A percentile compares a stretch with the other conserved stretches of the same genome.
phyloP scores from a whole-genome alignment of 2,888 invertebrate genomes.

The Lepidocyrtinus sp. region DNA sequence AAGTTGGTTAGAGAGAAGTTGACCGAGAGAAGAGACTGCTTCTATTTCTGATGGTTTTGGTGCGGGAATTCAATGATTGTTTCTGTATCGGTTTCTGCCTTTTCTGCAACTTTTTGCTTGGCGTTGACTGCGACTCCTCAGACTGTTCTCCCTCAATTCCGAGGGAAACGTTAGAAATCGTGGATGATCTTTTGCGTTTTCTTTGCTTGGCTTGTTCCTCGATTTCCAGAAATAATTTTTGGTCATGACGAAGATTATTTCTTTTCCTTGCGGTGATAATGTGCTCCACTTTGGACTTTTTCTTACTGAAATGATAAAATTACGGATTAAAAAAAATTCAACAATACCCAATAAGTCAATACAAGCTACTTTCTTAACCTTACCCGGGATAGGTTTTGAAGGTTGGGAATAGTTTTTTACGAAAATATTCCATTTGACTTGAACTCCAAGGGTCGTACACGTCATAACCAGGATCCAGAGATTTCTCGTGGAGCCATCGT shows the following conservation, averaged over 20 bases:
- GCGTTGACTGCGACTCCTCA: too few species aligned
- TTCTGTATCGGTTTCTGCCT: too few species aligned
- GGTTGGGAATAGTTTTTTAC: slow-evolving; percentile 29
- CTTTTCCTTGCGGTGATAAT: background rate
- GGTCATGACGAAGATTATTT: too few species aligned
- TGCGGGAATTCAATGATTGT: too few species aligned
- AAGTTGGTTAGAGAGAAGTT: too few species aligned
- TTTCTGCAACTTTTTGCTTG: too few species aligned
- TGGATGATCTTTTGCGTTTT: too few species aligned
- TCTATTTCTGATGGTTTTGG: too few species aligned
- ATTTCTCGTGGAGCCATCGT: background rate
- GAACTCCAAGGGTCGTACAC: slow-evolving; percentile 23
- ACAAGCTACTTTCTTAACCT: background rate
- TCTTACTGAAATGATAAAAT: background rate
- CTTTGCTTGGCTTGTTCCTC: background rate
- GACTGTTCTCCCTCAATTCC: too few species aligned
- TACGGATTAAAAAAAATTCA: background rate
- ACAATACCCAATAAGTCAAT: background rate
- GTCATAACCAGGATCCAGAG: slow-evolving; percentile 2
- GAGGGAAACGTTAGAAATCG: too few species aligned
- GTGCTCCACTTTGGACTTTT: background rate
- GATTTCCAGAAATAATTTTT: background rate
- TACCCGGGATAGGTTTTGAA: slow-evolving; percentile 35
- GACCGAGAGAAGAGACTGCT: too few species aligned
- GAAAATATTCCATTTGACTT: slow-evolving; percentile 24